phyloP scores from a whole-genome alignment of 2,797 vertebrate species.

The Pseudocheirus occidentalis region DNA sequence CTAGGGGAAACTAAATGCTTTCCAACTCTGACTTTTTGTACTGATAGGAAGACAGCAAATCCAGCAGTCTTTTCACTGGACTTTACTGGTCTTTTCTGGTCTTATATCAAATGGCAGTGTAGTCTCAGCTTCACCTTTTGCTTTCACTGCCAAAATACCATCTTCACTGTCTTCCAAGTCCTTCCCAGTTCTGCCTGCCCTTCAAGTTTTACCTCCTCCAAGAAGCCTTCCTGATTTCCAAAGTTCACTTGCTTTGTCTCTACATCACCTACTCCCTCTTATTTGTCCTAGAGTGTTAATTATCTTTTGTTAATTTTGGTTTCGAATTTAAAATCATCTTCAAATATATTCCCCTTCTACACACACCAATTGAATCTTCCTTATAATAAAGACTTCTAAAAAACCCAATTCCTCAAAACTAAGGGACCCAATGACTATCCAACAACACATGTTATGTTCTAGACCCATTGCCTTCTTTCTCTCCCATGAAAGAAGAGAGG shows the following conservation, averaged over 20 bases:
- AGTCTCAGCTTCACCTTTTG: too few species aligned
- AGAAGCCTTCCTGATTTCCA: background rate
- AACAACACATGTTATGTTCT: background rate
- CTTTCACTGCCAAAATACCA: background rate
- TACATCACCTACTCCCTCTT: background rate
- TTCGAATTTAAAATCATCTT: too few species aligned
- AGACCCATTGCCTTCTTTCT: background rate
- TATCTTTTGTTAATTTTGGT: too few species aligned
- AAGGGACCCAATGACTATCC: background rate
- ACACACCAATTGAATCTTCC: too few species aligned
- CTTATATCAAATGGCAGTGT: background rate
- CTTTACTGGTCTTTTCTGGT: too few species aligned
- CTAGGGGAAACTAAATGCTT: too few species aligned
- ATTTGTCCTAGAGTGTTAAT: background rate
- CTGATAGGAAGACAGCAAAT: too few species aligned
- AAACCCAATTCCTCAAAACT: background rate
- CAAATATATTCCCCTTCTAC: too few species aligned
- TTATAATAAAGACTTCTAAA: too few species aligned
- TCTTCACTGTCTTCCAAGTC: background rate
- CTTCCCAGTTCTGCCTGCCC: background rate
- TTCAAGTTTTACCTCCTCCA: background rate
- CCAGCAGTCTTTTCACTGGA: too few species aligned
- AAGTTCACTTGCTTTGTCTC: background rate
- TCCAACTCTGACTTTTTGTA: too few species aligned
- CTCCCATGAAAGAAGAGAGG: background rate